phyloP scores from a whole-genome alignment of 2,888 invertebrate genomes.

The Galerucella calmariensis region DNA sequence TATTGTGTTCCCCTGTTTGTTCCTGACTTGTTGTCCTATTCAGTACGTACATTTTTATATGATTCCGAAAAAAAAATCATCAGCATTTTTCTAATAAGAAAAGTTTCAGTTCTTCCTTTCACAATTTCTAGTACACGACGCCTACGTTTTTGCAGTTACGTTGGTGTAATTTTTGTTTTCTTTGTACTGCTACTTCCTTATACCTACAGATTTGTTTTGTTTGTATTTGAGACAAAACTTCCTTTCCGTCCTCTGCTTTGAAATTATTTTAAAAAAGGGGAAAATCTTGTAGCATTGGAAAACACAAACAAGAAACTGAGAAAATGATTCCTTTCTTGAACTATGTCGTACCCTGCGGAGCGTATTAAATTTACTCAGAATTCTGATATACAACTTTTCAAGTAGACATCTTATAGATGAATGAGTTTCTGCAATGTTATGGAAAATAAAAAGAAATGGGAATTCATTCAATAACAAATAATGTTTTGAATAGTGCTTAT shows the following conservation, averaged over 20 bases:
- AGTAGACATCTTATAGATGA: not conserved
- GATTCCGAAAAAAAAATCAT: no score
- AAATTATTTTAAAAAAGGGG: not conserved
- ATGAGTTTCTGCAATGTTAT: not conserved
- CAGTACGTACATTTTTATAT: no score
- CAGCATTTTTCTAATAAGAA: not conserved
- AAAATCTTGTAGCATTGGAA: constrained; percentile 3
- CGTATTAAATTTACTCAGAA: not conserved
- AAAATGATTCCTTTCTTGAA: not conserved
- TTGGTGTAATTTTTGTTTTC: not conserved
- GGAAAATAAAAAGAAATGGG: not conserved
- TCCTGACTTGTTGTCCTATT: no score
- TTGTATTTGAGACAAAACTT: constrained; percentile 6
- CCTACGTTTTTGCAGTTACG: not conserved
- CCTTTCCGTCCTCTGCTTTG: not conserved
- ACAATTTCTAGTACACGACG: not conserved
- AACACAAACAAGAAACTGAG: constrained; percentile 3
- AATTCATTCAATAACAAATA: not conserved
- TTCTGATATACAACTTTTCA: constrained; percentile 9
- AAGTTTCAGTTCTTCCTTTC: not conserved
- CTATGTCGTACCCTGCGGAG: not conserved
- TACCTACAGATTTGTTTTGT: constrained; percentile 5
- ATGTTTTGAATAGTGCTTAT: not conserved
- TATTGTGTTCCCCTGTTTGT: no score
- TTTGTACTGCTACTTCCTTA: constrained; percentile 4